Evolutionary conservation across 2,797 vertebrate species (phyloP).

Genomic region (Rhinophrynus dorsalis): DNA sequence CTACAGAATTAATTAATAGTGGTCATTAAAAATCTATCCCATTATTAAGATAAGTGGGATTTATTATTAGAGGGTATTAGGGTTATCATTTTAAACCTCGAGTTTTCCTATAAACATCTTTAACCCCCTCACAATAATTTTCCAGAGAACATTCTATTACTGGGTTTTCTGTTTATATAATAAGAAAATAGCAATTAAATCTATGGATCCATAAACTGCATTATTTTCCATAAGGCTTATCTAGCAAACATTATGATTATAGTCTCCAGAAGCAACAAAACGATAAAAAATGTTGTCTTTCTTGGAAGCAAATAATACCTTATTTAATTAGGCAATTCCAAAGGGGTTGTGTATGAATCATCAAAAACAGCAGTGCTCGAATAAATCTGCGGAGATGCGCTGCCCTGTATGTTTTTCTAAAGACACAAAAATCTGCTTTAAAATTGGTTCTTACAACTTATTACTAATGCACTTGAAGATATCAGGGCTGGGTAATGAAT

Average conservation of each 20-base stretch:
- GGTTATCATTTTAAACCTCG: too few relatives aligned
- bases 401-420: background rate
- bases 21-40: too few relatives aligned
- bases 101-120: too few relatives aligned
- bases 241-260: slow-evolving; percentile 42
- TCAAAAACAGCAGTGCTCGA: slow-evolving; percentile 50
- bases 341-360: slow-evolving; percentile 39
- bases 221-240: slow-evolving; percentile 43
- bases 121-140: too few relatives aligned
- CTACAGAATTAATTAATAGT: too few relatives aligned
- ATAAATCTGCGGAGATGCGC: slow-evolving; percentile 56
- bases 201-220: slow-evolving; percentile 35
- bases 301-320: slow-evolving; percentile 38
- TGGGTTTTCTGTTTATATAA: slow-evolving; percentile 29
- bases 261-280: slow-evolving; percentile 41
- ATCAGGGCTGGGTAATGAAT: background rate
- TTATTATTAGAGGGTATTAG: too few relatives aligned
- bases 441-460: background rate
- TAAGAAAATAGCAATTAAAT: slow-evolving; percentile 39
- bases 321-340: slow-evolving; percentile 47
- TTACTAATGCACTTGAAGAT: background rate
- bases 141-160: slow-evolving; percentile 12
- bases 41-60: too few relatives aligned
- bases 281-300: slow-evolving; percentile 39
- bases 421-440: background rate